A percentile compares a stretch with the other conserved stretches of the same genome.
These are phyloP conservation scores for Akabosia matsudoensis DNA, from an alignment of 1,140 invertebrate species.

Conservation along the genomic window DNA sequence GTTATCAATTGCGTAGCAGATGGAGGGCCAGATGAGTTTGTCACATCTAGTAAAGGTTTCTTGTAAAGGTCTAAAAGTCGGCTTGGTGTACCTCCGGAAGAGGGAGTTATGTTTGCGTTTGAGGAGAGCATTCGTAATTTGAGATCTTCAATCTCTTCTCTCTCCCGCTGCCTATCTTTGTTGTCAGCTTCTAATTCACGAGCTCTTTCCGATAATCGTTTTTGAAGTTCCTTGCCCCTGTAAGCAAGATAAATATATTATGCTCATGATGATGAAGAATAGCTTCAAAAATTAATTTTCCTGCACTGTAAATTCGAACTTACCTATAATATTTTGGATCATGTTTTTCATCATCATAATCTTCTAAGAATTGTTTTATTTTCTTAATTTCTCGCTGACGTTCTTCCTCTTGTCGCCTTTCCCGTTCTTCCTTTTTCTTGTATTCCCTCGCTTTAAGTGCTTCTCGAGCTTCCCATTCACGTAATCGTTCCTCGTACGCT, in stretches of 20 bases:
- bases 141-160: conserved; percentile 87
- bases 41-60: conserved; percentile 44
- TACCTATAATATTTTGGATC: conserved; percentile 95
- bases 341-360: conserved; percentile 96
- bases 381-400: conserved; percentile 83
- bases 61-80: conserved; percentile 26
- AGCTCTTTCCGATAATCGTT: conserved; percentile 81
- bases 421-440: conserved; percentile 82
- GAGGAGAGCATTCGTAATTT: conserved; percentile 75
- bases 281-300: conserved; percentile 27
- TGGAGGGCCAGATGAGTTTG: conserved; percentile 25
- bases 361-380: conserved; percentile 95
- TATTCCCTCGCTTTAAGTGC: conserved; percentile 88
- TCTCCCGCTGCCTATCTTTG: conserved; percentile 82
- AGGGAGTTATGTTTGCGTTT: conserved; percentile 62
- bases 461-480: conserved; percentile 91
- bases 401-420: conserved; percentile 77
- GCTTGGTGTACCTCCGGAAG: conserved; percentile 29
- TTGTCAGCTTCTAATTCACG: conserved; percentile 88
- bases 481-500: conserved; percentile 76
- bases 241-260: too few species aligned
- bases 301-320: conserved; percentile 47
- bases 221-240: conserved; percentile 80
- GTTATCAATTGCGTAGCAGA: conserved; percentile 24
- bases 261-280: too few species aligned